Percentiles rank a stretch among this genome's conserved stretches.
Evolutionary conservation across 2,113 vertebrate genomes (phyloP).

Genomic region (Aegotheles bennettii): DNA sequence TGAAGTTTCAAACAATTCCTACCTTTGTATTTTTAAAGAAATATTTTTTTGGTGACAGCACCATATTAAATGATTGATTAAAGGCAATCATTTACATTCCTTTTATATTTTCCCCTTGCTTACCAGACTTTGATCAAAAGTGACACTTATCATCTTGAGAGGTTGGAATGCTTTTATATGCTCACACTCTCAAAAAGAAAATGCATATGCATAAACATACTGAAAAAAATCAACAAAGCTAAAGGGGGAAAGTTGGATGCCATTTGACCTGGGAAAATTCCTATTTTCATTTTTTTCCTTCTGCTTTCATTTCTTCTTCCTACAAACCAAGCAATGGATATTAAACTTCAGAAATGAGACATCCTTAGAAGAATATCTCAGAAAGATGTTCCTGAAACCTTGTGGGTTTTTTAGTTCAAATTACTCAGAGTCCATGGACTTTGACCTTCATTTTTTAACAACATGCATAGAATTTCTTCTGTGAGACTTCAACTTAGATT

Average conservation of each 20-base stretch:
- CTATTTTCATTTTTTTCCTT: background rate
- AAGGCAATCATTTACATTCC: background rate
- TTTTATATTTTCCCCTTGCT: background rate
- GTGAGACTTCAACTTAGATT: background rate
- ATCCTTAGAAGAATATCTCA: background rate
- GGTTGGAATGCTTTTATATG: background rate
- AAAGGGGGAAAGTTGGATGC: background rate
- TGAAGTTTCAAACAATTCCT: background rate
- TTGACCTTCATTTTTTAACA: background rate
- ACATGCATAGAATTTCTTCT: background rate
- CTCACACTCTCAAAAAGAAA: background rate
- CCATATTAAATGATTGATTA: conserved; percentile 17
- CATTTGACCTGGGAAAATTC: background rate
- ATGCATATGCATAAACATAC: background rate
- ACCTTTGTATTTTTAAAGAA: background rate
- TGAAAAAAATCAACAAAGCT: background rate
- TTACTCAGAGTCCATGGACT: background rate
- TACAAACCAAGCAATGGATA: background rate
- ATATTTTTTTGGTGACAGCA: background rate
- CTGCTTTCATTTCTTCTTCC: background rate
- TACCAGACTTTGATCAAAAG: conserved; percentile 15
- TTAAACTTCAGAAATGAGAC: background rate
- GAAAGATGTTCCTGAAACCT: background rate
- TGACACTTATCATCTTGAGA: background rate
- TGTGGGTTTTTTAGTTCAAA: background rate